These are phyloP conservation scores for Epinephelus awoara DNA, from an alignment of 2,797 vertebrate genomes.

Conservation along the genomic window DNA sequence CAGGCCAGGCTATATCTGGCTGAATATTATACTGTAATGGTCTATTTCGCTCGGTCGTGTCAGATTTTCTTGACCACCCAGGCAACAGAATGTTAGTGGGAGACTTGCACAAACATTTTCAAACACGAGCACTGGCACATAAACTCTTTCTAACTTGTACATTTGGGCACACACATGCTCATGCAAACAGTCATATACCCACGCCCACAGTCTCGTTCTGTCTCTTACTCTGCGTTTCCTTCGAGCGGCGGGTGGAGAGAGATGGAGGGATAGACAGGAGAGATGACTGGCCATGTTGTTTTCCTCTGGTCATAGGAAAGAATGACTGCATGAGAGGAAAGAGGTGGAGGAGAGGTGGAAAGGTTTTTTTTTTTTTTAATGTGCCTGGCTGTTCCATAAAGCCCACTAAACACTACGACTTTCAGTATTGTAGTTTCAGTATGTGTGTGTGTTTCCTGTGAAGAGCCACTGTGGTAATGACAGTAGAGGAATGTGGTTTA, in stretches of 20 bases:
- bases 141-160: constrained; percentile 64
- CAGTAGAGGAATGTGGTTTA: constrained; percentile 48
- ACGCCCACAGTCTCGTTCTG: constrained; percentile 73
- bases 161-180: constrained; percentile 70
- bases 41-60: constrained; percentile 67
- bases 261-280: constrained; percentile 67
- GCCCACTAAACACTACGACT: constrained; percentile 60
- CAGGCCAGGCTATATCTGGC: constrained; percentile 57
- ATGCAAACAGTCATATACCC: constrained; percentile 61
- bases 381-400: constrained; percentile 63
- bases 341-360: constrained; percentile 77
- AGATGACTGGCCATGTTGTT: constrained; percentile 76
- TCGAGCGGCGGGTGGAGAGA: constrained; percentile 61
- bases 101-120: constrained; percentile 74
- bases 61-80: constrained; percentile 70
- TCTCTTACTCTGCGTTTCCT: constrained; percentile 64
- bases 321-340: constrained; percentile 75
- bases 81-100: constrained; percentile 80
- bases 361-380: constrained; percentile 64
- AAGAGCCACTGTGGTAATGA: constrained; percentile 57
- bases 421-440: constrained; percentile 65
- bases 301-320: constrained; percentile 71
- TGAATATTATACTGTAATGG: constrained; percentile 42
- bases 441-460: constrained; percentile 63
- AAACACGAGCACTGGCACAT: constrained; percentile 59